Percentiles rank a stretch among this genome's conserved stretches.
Evolutionary conservation across 37 sponge, comb jelly and placozoan genomes (phyloP).

Genomic region (Aplysina aerophoba): DNA sequence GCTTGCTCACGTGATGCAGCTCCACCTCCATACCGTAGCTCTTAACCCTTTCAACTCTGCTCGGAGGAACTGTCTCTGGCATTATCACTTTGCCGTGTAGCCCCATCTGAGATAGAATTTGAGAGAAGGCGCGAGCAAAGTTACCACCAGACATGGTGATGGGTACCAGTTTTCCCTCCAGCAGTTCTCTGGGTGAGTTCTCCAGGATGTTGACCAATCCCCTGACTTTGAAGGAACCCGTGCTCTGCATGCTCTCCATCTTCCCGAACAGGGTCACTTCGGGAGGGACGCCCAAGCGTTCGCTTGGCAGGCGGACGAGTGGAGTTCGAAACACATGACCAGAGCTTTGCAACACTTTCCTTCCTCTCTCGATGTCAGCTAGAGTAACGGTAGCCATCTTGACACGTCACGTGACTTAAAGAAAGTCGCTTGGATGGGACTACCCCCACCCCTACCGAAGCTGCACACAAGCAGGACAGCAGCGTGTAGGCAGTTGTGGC

Average conservation of each 20-base stretch:
- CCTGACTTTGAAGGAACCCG: constrained; percentile 60
- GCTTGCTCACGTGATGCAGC: constrained; percentile 34
- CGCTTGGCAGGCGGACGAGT: constrained; percentile 22
- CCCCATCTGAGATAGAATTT: constrained; percentile 30
- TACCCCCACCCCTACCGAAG: no score
- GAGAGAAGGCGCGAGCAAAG: constrained; percentile 65
- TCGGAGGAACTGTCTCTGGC: constrained; percentile 53
- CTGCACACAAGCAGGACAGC: no score
- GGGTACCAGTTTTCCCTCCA: constrained; percentile 29
- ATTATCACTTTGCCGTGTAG: constrained; percentile 50
- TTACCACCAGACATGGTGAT: constrained; percentile 80
- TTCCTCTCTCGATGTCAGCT: constrained; percentile 33
- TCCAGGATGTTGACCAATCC: constrained; percentile 47
- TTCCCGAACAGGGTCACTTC: constrained; percentile 43
- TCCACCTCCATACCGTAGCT: constrained; percentile 62
- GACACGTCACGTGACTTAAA: not conserved
- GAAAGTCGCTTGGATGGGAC: no score
- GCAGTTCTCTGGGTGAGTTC: constrained; percentile 26
- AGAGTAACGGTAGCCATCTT: constrained; percentile 42
- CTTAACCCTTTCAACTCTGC: constrained; percentile 33
- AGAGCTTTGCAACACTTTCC: constrained; percentile 11
- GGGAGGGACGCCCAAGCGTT: constrained; percentile 30
- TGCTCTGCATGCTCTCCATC: constrained; percentile 63
- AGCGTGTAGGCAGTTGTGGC: no score
- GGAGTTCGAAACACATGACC: constrained; percentile 47